phyloP scores from a whole-genome alignment of 2,888 invertebrate species.

The Mythimna ferrago region DNA sequence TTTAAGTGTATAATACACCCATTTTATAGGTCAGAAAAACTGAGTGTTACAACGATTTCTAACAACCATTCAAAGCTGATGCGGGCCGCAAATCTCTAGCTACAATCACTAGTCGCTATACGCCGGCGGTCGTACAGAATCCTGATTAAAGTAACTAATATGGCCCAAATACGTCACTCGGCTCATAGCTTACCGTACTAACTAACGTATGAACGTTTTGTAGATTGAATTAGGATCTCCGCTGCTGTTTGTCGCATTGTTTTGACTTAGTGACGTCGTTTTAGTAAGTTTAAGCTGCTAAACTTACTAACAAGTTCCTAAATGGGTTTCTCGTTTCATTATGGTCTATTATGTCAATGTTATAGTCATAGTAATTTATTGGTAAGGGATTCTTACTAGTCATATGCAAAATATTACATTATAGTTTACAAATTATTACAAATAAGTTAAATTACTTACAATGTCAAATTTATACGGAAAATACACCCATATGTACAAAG shows the following conservation, averaged over 20 bases:
- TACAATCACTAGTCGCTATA: background rate
- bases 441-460: too few species aligned
- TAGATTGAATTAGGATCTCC: constrained; percentile 34
- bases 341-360: background rate
- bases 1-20: background rate
- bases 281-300: background rate
- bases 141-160: constrained; percentile 52
- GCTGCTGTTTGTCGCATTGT: constrained; percentile 39
- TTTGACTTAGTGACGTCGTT: constrained; percentile 20
- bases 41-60: too few species aligned
- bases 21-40: too few species aligned
- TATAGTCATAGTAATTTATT: too few species aligned
- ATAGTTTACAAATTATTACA: too few species aligned
- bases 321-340: background rate
- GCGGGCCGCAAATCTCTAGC: background rate
- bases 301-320: background rate
- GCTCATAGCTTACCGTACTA: constrained; percentile 27
- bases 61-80: too few species aligned
- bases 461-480: too few species aligned
- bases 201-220: constrained; percentile 25
- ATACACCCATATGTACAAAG: too few species aligned
- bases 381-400: too few species aligned
- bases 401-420: too few species aligned
- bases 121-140: background rate
- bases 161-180: constrained; percentile 65